Evolutionary conservation across 2,888 invertebrate genomes (phyloP).

Genomic region (Hydrotaea diabolus): DNA sequence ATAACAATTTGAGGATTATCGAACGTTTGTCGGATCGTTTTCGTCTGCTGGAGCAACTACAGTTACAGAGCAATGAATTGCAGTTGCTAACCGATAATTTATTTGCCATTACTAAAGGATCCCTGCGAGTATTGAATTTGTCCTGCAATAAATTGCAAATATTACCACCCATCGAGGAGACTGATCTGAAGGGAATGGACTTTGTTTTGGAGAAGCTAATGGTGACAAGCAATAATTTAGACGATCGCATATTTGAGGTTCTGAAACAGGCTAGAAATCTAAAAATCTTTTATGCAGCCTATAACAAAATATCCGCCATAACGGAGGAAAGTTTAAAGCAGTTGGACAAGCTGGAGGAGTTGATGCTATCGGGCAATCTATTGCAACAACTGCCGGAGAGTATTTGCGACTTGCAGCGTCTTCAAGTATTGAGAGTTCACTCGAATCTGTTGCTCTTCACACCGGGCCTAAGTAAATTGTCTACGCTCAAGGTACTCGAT

Average conservation of each 20-base stretch:
- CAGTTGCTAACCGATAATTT: constrained; percentile 88
- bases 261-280: constrained; percentile 85
- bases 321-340: constrained; percentile 88
- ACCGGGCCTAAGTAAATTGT: constrained; percentile 88
- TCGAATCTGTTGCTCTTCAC: constrained; percentile 89
- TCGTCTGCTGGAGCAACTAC: constrained; percentile 84
- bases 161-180: constrained; percentile 82
- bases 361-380: constrained; percentile 91
- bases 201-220: constrained; percentile 83
- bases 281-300: constrained; percentile 88
- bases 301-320: constrained; percentile 88
- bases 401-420: constrained; percentile 86
- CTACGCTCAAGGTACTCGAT: constrained; percentile 89
- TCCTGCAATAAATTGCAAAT: constrained; percentile 89
- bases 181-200: constrained; percentile 74
- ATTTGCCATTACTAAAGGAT: constrained; percentile 84
- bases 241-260: constrained; percentile 86
- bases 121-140: constrained; percentile 87
- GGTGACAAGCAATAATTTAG: constrained; percentile 89
- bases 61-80: constrained; percentile 90
- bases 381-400: constrained; percentile 88
- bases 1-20: constrained; percentile 88
- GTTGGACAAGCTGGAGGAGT: constrained; percentile 90
- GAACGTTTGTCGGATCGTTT: constrained; percentile 83
- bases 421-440: constrained; percentile 89